Base-by-base conservation (phyloP, 2,888 invertebrate species). In the Phytoseiulus persimilis region DNA sequence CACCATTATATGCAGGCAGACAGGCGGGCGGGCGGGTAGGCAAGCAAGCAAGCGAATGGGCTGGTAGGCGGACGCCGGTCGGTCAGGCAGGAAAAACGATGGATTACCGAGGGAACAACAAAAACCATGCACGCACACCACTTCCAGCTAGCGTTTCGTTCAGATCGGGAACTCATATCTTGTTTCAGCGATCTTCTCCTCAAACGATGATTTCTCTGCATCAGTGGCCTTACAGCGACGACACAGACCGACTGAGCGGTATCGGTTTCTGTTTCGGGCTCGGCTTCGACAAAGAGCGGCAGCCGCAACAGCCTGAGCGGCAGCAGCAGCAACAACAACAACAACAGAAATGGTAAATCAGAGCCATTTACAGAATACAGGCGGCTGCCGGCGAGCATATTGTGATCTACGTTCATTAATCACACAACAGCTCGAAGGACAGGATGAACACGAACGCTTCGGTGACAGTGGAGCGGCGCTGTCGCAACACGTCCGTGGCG, bases 401-500 rank as follows among this genome's bases (percentile, higher is more conserved):
- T 65, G 65, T 65, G 65, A 65, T 65, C 65, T 65, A 28, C 65
- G 65, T 28, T 65, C 65, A 65, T 65, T 65, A 65, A 65, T 65
- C 65, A 65, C 65, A 65, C 65, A 65, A 28, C 65, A 65, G 18
- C 65, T 65, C 65, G 65, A 65, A 65, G 65, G 65, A 65, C 65
- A 65, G 65, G 65, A 65, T 65, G 65, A 65, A 65, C 65, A 65
- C 65, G 65, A 65, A 65, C 65, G 65, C 65, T 65, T 65, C 65
- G 65, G 65, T 65, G 65, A 65, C 65, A 65, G 65, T 65, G 65
- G 18, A 65, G 65, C 65, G 65, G 65, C 18, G 65, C 65, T 65
- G 28, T 65, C 65, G 28, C 28, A 28, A 65, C 23, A 65, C 65
- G 11, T 65, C 18, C 23, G 65, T 2, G 9, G 2, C 18, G 18